phyloP scores from a whole-genome alignment of 2,888 invertebrate genomes.

The Tipula vernalis region DNA sequence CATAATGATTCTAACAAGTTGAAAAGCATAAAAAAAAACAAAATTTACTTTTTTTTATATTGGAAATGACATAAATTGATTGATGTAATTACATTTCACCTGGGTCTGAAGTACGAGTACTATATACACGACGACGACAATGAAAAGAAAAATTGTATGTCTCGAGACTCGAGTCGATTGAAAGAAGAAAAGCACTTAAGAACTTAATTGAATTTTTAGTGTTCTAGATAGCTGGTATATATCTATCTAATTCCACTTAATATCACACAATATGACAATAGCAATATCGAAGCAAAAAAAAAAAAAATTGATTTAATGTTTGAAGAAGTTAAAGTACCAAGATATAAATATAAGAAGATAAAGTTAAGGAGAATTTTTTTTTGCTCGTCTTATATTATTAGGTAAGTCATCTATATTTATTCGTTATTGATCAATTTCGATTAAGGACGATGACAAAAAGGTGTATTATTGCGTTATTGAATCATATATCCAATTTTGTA shows the following conservation, averaged over 20 bases:
- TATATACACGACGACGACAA: background rate
- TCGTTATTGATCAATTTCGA: background rate
- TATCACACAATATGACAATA: background rate
- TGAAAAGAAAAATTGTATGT: background rate
- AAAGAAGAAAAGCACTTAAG: background rate
- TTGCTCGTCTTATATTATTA: background rate
- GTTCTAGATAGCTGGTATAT: background rate
- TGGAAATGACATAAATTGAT: background rate
- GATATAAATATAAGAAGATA: background rate
- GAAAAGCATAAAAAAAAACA: background rate
- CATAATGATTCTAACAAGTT: background rate
- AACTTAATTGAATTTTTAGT: slow-evolving; percentile 4
- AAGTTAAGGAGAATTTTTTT: background rate
- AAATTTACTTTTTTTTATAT: background rate
- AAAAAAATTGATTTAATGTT: background rate
- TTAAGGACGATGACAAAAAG: background rate
- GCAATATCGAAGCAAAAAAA: background rate
- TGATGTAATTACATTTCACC: background rate
- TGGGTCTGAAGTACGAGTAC: background rate
- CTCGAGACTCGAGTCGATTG: background rate
- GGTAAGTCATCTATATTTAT: background rate
- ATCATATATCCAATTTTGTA: no score
- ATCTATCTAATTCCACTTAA: background rate
- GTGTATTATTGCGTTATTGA: no score
- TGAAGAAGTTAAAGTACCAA: background rate